Base-by-base conservation (phyloP, 2,113 vertebrate species). In the Chelonoidis abingdonii region DNA sequence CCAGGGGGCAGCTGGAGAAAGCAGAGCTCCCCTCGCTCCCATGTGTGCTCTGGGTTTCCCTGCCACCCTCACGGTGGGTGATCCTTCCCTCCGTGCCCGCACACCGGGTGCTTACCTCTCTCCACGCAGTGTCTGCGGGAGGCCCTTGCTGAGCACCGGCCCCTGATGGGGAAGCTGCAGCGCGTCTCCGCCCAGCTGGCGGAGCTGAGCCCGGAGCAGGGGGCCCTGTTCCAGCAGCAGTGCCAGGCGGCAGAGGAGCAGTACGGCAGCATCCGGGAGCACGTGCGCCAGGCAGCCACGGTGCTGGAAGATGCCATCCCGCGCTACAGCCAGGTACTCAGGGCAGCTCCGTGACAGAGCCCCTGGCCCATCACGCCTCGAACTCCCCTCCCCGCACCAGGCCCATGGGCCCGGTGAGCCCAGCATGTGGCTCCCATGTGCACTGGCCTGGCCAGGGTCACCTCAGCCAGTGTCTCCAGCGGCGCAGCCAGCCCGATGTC, bases 131-230 rank as follows among this genome's bases (percentile, higher is more conserved):
- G 97, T 86, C 96, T 99, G 82, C 98, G 99, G 38, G 99, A 99
- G 95, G 99, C 99, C 21, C 97, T 99, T 6, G 99, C 99, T 0
- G 99, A 99, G 93, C 99, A 99, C 95, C 98, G 98, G 87, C 99
- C 99, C 0, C 93, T 99, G 96, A 97, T 99, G 95, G 97, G 97
- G 86, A 98, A 98, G 90, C 97, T 99, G 81, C 98, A 98, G 95
- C 97, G 98, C 0, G 84, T 99, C 21, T 98, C 97, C 0, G 98
- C 96, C 10, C 98, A 98, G 82, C 97, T 99, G 97, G 97, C 89
- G 14, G 98, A 99, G 88, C 97, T 99, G 38, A 99, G 98, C 96
- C 97, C 98, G 0, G 86, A 62, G 90, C 98, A 99, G 90, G 99
- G 98, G 0, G 88, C 98, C 0, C 91, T 97, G 5, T 99, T 99